Evolutionary conservation across 2,113 vertebrate species (phyloP).

Genomic region (Macroglossus sobrinus): DNA sequence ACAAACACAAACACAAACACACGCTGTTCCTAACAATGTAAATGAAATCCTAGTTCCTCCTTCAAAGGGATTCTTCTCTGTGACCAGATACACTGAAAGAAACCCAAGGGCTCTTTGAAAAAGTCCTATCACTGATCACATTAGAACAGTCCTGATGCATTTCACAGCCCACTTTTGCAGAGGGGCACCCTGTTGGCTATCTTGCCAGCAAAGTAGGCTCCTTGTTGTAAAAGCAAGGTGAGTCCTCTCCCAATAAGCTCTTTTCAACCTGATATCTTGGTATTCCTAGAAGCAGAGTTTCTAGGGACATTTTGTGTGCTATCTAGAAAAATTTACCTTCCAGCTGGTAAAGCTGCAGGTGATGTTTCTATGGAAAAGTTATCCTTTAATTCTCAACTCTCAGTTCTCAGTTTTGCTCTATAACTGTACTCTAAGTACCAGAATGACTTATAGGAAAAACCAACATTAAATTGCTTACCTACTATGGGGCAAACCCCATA

Average conservation of each 20-base stretch:
- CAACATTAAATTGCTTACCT: not conserved
- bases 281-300: not conserved
- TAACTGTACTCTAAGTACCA: not conserved
- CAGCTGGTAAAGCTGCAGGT: not conserved
- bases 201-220: not conserved
- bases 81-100: not conserved
- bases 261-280: not conserved
- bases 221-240: not conserved
- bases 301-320: not conserved
- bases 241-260: not conserved
- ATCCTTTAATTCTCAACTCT: not conserved
- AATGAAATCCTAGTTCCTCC: not conserved
- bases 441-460: not conserved
- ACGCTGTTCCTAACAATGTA: not conserved
- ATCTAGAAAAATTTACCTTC: not conserved
- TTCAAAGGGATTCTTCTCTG: not conserved
- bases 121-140: not conserved
- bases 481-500: not conserved
- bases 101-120: not conserved
- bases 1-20: not conserved
- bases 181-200: not conserved
- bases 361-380: not conserved
- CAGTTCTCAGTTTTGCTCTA: not conserved
- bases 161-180: not conserved
- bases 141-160: not conserved